Conservation (phyloP, 2,797 vertebrate genomes). For the Parotocinclus haroldoi region DNA sequence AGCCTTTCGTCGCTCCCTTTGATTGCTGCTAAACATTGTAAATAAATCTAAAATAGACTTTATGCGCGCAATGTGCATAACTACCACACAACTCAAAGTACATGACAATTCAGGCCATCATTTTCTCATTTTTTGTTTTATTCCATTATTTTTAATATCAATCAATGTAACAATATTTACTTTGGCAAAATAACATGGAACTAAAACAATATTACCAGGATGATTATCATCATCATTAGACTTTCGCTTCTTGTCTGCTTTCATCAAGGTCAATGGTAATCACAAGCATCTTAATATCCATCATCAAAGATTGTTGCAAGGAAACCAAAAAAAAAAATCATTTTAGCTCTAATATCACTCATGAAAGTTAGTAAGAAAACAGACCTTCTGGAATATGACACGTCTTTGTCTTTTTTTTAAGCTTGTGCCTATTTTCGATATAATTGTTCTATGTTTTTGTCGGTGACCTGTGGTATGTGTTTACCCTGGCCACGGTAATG, state of each 20-base stretch:
- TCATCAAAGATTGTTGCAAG: slow-evolving; percentile 40
- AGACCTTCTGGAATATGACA: slow-evolving; percentile 25
- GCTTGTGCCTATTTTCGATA: background rate
- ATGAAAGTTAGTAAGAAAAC: slow-evolving; percentile 45
- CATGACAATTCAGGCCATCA: too few relatives aligned
- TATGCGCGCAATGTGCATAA: too few relatives aligned
- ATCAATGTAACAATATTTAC: slow-evolving; percentile 52
- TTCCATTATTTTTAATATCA: slow-evolving; percentile 46
- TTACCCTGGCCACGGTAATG: slow-evolving; percentile 2
- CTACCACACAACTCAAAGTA: too few relatives aligned
- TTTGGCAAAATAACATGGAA: slow-evolving; percentile 51
- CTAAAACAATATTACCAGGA: slow-evolving; percentile 40
- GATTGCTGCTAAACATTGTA: too few relatives aligned
- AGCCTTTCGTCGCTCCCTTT: too few relatives aligned
- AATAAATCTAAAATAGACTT: too few relatives aligned
- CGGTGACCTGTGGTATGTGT: slow-evolving; percentile 13
- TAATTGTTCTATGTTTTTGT: slow-evolving; percentile 12
- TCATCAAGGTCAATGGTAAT: slow-evolving; percentile 37
- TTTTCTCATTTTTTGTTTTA: slow-evolving; percentile 21
- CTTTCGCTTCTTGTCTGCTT: background rate
- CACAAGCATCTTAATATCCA: slow-evolving; percentile 14
- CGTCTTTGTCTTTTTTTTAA: slow-evolving; percentile 15
- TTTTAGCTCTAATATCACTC: slow-evolving; percentile 40
- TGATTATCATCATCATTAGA: slow-evolving; percentile 37
- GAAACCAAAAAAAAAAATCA: slow-evolving; percentile 40